Evolutionary conservation across 2,797 vertebrate species (phyloP).

Genomic region (Microtus californicus): DNA sequence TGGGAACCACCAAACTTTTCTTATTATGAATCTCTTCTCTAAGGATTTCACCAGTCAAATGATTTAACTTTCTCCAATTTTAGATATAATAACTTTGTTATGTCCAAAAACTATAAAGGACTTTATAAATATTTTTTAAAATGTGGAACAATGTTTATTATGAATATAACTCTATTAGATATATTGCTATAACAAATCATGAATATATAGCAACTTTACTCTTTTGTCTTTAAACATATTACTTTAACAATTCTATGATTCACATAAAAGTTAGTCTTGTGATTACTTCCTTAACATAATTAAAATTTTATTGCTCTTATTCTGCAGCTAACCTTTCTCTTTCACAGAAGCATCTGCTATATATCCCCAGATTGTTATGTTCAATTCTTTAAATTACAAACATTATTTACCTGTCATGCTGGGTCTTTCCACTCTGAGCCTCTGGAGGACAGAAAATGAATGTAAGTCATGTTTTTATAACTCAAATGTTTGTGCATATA

Average conservation of each 20-base stretch:
- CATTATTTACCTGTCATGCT: constrained; percentile 59
- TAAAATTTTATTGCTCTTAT: neutral
- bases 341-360: neutral
- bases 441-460: neutral
- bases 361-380: constrained; percentile 19
- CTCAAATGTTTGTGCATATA: neutral
- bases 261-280: neutral
- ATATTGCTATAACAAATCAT: neutral
- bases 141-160: neutral
- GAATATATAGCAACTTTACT: neutral
- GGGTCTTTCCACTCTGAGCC: neutral
- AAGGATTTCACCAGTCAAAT: neutral
- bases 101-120: neutral
- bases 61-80: neutral
- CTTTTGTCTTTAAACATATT: neutral
- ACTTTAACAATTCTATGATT: neutral
- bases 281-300: neutral
- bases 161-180: neutral
- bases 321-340: neutral
- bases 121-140: neutral
- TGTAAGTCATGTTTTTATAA: constrained; percentile 50
- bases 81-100: neutral
- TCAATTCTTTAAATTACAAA: constrained; percentile 40
- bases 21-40: neutral
- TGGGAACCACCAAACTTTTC: neutral